Evolutionary conservation across 1,140 invertebrate species (phyloP), one percentile per base, ranked within the genome.

Genomic region (Pygmarrhopalites habei): DNA sequence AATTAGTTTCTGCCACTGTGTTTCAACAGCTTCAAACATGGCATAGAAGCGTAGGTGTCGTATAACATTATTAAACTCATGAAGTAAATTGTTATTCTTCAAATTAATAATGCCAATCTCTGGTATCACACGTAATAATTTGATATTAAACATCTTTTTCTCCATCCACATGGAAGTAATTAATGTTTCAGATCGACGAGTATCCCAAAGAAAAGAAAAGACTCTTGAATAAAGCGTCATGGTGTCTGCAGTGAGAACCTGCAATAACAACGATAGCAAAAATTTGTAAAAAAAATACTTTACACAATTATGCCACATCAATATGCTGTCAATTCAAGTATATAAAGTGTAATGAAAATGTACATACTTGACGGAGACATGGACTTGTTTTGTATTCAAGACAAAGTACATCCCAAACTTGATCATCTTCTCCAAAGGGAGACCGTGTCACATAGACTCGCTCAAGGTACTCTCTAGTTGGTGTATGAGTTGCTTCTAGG

Each of bases 351-450:
- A n/a, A n/a, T n/a, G n/a, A n/a, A n/a, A n/a, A n/a, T n/a, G n/a
- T n/a, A n/a, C n/a, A n/a, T 41, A 56, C 53, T 23, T 56, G 53
- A 19, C 19, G 5, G 3, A 56, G 14, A 21, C 53, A 41, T 19
- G 19, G 30, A 41, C 19, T 35, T 19, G 53, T 56, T 21, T 56
- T 56, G 21, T 56, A 56, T n/a, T 35, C 35, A 10, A 56, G 30
- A 56, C 53, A 56, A 41, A 56, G 21, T 35, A 56, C 30, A 56
- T 56, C 53, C 53, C 53, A 56, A 35, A 35, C 39, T 35, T 35
- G 14, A 3, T 19, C 7, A 32, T 7, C 23, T 5, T 56, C 53
- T n/a, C 12, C 15, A 19, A 12, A 15, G 5, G 53, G 53, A 7
- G 35, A 29, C 12, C 53, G 29, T 12, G 29, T 15, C 3, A 56